phyloP scores from a whole-genome alignment of 2,797 vertebrate genomes.

The Fundulus diaphanus region DNA sequence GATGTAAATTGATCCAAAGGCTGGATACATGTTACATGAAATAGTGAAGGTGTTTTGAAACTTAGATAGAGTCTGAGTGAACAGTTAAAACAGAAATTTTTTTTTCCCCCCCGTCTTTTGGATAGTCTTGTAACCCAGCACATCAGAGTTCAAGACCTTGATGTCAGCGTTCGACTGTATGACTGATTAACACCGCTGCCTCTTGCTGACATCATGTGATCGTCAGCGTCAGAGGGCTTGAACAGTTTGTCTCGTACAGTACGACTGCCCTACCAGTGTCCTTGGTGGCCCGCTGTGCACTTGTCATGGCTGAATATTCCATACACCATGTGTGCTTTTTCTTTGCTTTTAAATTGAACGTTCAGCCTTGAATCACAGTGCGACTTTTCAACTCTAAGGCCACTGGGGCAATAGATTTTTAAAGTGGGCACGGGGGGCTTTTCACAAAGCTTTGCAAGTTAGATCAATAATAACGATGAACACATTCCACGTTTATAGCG shows the following conservation, averaged over 20 bases:
- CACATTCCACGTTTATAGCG: conserved; percentile 2
- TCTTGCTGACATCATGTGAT: conserved; percentile 49
- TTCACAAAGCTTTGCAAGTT: not conserved
- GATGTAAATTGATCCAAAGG: not conserved
- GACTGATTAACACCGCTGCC: conserved; percentile 9
- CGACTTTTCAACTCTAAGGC: conserved; percentile 19
- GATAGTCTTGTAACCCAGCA: conserved; percentile 1
- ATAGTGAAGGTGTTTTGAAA: not conserved
- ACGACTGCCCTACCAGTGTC: conserved; percentile 44
- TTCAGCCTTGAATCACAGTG: conserved; percentile 45
- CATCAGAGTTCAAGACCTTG: conserved; percentile 34
- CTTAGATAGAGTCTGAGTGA: not conserved
- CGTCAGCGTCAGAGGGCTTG: conserved; percentile 25
- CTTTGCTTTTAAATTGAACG: conserved; percentile 38
- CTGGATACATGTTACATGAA: not conserved
- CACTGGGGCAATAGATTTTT: conserved; percentile 4
- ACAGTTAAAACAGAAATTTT: not conserved
- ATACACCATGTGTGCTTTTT: conserved; percentile 34
- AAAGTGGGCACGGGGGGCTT: conserved; percentile 7
- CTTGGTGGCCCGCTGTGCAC: conserved; percentile 44
- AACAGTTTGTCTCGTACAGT: conserved; percentile 20
- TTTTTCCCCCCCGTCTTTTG: not conserved
- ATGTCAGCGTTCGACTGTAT: conserved; percentile 22
- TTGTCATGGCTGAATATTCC: conserved; percentile 50
- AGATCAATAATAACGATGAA: not conserved